A percentile compares a stretch with the other conserved stretches of the same genome.
Conservation (phyloP, 2,888 invertebrate genomes). For the Polydrusus cervinus region DNA sequence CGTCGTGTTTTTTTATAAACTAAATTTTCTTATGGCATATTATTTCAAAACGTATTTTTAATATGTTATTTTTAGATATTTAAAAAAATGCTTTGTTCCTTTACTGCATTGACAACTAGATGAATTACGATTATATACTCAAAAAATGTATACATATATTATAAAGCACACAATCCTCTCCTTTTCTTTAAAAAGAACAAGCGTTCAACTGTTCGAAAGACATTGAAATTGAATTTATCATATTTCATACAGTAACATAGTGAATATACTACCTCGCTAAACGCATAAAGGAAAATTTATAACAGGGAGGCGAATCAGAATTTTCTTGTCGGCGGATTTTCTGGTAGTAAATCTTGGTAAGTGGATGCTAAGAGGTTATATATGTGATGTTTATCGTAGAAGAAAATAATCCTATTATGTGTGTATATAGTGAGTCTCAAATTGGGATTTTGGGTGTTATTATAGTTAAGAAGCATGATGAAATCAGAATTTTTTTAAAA, state of each 20-base stretch:
- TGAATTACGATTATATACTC: too few species aligned
- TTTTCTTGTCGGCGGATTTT: conserved; percentile 12
- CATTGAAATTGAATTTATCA: conserved; percentile 1
- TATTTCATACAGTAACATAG: neutral
- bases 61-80: too few species aligned
- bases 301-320: neutral
- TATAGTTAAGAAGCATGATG: neutral
- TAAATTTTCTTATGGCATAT: too few species aligned
- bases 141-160: too few species aligned
- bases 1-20: too few species aligned
- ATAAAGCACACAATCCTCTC: too few species aligned
- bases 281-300: conserved; percentile 15
- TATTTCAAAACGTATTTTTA: too few species aligned
- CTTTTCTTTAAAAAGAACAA: too few species aligned
- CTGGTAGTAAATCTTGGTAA: conserved; percentile 2
- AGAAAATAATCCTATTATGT: conserved; percentile 5
- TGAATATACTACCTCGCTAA: conserved; percentile 2
- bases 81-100: too few species aligned
- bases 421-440: neutral
- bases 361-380: conserved; percentile 3
- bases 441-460: neutral
- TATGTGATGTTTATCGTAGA: neutral
- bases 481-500: neutral
- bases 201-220: neutral
- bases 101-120: too few species aligned